phyloP scores from a whole-genome alignment of 2,888 invertebrate genomes.

The Bombylius discolor region DNA sequence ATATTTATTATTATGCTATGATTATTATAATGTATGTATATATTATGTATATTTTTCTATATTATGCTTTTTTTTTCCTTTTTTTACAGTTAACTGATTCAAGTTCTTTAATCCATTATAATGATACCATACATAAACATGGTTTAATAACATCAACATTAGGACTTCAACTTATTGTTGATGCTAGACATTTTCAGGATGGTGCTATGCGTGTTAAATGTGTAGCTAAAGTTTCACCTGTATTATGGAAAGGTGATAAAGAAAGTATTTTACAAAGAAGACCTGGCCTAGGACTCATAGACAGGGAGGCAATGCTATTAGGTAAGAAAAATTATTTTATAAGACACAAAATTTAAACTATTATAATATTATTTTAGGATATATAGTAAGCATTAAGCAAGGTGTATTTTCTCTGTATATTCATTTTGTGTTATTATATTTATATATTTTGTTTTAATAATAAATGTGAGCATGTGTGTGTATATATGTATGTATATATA shows the following conservation, averaged over 20 bases:
- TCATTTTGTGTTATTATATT: no score
- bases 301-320: slow-evolving; percentile 47
- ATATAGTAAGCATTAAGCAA: no score
- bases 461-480: no score
- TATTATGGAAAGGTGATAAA: slow-evolving; percentile 45
- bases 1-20: no score
- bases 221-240: slow-evolving; percentile 46
- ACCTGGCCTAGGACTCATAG: slow-evolving; percentile 41
- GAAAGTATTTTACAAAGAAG: slow-evolving; percentile 45
- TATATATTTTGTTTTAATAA: no score
- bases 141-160: slow-evolving; percentile 45
- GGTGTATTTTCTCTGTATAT: no score
- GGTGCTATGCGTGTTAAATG: slow-evolving; percentile 50
- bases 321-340: slow-evolving; percentile 35
- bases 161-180: slow-evolving; percentile 43
- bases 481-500: no score
- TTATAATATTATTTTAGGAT: no score
- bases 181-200: slow-evolving; percentile 43
- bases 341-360: no score
- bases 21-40: no score
- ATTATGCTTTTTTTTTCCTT: background rate
- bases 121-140: slow-evolving; percentile 41
- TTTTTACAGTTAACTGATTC: slow-evolving; percentile 38
- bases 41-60: no score
- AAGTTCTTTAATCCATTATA: slow-evolving; percentile 41